Base-by-base conservation (phyloP, 2,797 vertebrate species). In the Holocentrus rufus region DNA sequence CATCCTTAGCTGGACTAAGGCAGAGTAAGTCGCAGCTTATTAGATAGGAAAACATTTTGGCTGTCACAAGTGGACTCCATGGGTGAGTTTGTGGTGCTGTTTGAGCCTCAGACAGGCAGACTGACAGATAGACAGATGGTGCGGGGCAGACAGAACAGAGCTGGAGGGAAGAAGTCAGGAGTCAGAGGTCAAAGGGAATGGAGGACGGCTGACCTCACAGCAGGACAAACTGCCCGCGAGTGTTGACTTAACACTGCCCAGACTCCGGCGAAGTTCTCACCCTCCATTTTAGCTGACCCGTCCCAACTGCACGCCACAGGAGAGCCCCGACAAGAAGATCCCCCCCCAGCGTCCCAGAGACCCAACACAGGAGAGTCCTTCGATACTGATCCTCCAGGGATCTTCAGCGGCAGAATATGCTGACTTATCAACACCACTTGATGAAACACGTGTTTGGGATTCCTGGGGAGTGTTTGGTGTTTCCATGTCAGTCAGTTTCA, bases 391-490 rank as follows among this genome's bases (percentile, higher is more conserved):
- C 80, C 85, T 83, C 74, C 65, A 62, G 76, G 83, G 82, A 77
- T 83, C 69, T 59, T 85, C 74, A 13, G 84, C 65, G 76, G 74
- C 79, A 69, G 79, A 88, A 87, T 80, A 81, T 81, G 78, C 84
- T 86, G 87, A 88, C 77, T 86, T 89, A 86, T 90, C 90, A 90
- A 81, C 85, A 80, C 86, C 81, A 76, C 82, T 90, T 88, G 83
- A 91, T 86, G 84, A 90, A 88, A 87, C 84, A 74, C 61, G 66
- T 82, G 74, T 82, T 88, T 89, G 69, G 65, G 82, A 90, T 89
- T 87, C 84, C 77, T 77, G 77, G 57, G 82, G 80, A 80, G 76
- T 59, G 63, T 75, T 82, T 76, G 42, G 77, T 72, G 82, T 91
- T 88, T 82, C 85, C 71, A 83, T 81, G 86, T 85, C 81, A 86